Conservation (phyloP, 2,888 invertebrate species). For the Troides aeacus region DNA sequence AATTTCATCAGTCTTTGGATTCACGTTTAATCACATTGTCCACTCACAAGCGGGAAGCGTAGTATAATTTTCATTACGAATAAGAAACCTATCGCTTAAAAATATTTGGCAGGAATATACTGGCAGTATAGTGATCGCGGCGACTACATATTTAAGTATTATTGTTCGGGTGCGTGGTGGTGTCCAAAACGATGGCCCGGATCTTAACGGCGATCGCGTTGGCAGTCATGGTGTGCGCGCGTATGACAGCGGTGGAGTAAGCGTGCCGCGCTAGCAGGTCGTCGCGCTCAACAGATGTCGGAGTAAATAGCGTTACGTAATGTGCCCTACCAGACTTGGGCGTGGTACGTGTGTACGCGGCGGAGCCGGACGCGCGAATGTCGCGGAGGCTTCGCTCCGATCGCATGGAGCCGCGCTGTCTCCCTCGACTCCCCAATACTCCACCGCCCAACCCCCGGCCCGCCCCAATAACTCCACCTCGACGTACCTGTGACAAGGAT, state of each 20-base stretch:
- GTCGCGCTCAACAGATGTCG: slow-evolving; percentile 73
- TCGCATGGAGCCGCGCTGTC: slow-evolving; percentile 43
- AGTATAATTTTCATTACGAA: slow-evolving; percentile 46
- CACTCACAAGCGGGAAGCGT: slow-evolving; percentile 59
- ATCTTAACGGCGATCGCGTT: slow-evolving; percentile 44
- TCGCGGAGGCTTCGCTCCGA: slow-evolving; percentile 50
- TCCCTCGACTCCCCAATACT: slow-evolving; percentile 29
- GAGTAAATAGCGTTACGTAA: slow-evolving; percentile 67
- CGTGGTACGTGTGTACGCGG: slow-evolving; percentile 54
- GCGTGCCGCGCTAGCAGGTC: slow-evolving; percentile 62
- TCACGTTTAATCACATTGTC: slow-evolving; percentile 40
- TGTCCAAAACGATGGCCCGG: slow-evolving; percentile 51
- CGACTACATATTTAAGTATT: slow-evolving; percentile 55
- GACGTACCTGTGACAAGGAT: slow-evolving; percentile 39
- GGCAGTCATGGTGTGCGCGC: slow-evolving; percentile 61
- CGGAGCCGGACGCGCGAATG: slow-evolving; percentile 69
- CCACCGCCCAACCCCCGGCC: slow-evolving; percentile 35
- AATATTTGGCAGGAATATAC: slow-evolving; percentile 50
- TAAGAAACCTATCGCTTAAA: slow-evolving; percentile 39
- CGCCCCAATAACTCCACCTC: slow-evolving; percentile 39
- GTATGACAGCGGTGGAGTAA: slow-evolving; percentile 67
- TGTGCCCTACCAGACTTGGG: slow-evolving; percentile 57
- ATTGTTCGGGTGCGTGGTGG: slow-evolving; percentile 49
- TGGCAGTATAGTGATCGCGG: slow-evolving; percentile 43
- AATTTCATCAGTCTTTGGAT: slow-evolving; percentile 46